Conservation (phyloP, 2,888 invertebrate species). For the Drosophila fungiperda region DNA sequence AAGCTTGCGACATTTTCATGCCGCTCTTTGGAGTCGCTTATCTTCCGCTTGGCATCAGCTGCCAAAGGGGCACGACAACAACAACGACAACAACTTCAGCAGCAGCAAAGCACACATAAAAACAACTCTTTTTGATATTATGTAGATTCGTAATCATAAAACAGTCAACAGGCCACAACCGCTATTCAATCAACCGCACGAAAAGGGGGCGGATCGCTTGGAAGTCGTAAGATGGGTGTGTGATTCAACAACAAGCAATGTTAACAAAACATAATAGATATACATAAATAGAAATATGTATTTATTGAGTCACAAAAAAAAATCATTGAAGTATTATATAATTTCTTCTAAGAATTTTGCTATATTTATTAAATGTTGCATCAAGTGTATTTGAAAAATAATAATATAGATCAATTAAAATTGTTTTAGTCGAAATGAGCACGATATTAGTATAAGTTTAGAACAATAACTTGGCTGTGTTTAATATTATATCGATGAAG, state of each 20-base stretch:
- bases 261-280: neutral
- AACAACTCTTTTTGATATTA: constrained; percentile 47
- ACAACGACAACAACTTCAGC: constrained; percentile 8
- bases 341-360: neutral
- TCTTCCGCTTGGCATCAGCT: constrained; percentile 58
- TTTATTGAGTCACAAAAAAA: neutral
- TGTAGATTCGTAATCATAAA: constrained; percentile 39
- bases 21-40: constrained; percentile 42
- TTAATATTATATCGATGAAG: neutral
- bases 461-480: too few species aligned
- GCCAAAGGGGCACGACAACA: constrained; percentile 36
- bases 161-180: constrained; percentile 29
- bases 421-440: neutral
- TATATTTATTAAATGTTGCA: neutral
- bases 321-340: neutral
- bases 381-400: too few species aligned
- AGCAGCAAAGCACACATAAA: constrained; percentile 9
- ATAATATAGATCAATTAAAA: neutral
- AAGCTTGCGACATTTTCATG: constrained; percentile 52
- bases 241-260: constrained; percentile 22
- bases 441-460: too few species aligned
- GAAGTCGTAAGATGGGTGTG: constrained; percentile 12
- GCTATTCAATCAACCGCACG: constrained; percentile 57
- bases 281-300: neutral
- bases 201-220: constrained; percentile 26